Base-by-base conservation (phyloP, 2,888 invertebrate genomes). In the Drosophila leonis region DNA sequence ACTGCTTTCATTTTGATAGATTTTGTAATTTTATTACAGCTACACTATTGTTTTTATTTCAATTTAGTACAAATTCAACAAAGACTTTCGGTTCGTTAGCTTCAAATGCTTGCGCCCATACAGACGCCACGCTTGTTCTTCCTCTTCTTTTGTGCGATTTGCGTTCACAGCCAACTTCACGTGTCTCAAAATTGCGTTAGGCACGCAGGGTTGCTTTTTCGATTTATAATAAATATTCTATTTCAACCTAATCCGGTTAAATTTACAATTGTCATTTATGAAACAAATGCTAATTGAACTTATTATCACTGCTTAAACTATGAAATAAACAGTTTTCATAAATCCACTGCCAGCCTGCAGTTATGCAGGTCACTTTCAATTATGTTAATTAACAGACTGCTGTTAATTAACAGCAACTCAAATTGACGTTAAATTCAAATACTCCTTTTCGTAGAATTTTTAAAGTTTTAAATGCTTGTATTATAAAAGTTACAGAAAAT, bases 31-130 rank as follows among this genome's bases (percentile, higher is more conserved):
- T n/a, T 31, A 20, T 49, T 41, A 62, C 60, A 31, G 18, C 33
- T 24, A 2, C 13, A 31, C 20, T 42, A 6, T 27, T 12, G 20
- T 29, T n/a, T n/a, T n/a, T n/a, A n/a, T n/a, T n/a, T n/a, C n/a
- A n/a, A n/a, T n/a, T n/a, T n/a, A n/a, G n/a, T n/a, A n/a, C n/a
- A n/a, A n/a, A n/a, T 20, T 15, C n/a, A 8, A 24, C 20, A 44
- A 31, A 66, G 9, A 49, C 27, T 49, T 63, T 67, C 15, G 2
- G 65, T 51, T 64, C 83, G 83, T 83, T 80, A 80, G 10, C 86
- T 88, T 83, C 49, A 86, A 83, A 83, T 74, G 75, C 71, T 68
- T 83, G 86, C 83, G 86, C 88, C 81, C 72, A 88, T 46, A 69
- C 49, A 61, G 77, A 79, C 87, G 89, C 89, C 88, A 89, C 82